Evolutionary conservation across 1,140 invertebrate species (phyloP), one percentile per base, ranked within the genome.

Genomic region (Sinonovacula constricta): DNA sequence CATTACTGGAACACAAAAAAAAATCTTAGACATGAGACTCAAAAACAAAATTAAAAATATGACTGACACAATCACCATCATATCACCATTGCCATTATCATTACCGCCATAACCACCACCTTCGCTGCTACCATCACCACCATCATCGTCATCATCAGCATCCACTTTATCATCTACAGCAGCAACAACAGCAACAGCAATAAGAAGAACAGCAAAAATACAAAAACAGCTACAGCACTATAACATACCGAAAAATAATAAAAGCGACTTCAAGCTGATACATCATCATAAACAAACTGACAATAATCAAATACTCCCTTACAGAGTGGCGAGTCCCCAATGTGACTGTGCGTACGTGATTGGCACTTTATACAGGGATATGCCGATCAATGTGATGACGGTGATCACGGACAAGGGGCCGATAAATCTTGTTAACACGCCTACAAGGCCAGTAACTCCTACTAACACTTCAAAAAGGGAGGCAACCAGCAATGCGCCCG

Each of bases 401-500:
- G 81, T 81, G 7, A 84, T 81, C 12, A 89, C 78, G 4, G 88
- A 84, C 1, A 89, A 57, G 18, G 88, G 88, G 10, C 90, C 90
- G 53, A 91, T 88, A 62, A 81, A 86, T 1, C 83, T 70, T 30
- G 91, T 53, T n/a, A 92, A 33, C 15, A 89, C 39, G 4, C 88
- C 88, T 22, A 91, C 75, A 15, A 90, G 14, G 2, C 91, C 91
- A 60, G 91, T 92, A 71, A 92, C 93, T 18, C 95, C 95, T 31
- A 96, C 90, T 22, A 95, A 86, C 2, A 96, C 92, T 91, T 97
- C 95, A 53, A 96, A 93, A 22, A 95, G 57, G 0, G 95, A 94
- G 0, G 95, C 94, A 0, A 96, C 93, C 12, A 95, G 94, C 39
- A 97, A 95, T 15, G 95, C 95, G 0, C 96, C 96, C 0, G 95